These are phyloP conservation scores for Crenichthys baileyi DNA, from an alignment of 2,797 vertebrate genomes.

Conservation along the genomic window DNA sequence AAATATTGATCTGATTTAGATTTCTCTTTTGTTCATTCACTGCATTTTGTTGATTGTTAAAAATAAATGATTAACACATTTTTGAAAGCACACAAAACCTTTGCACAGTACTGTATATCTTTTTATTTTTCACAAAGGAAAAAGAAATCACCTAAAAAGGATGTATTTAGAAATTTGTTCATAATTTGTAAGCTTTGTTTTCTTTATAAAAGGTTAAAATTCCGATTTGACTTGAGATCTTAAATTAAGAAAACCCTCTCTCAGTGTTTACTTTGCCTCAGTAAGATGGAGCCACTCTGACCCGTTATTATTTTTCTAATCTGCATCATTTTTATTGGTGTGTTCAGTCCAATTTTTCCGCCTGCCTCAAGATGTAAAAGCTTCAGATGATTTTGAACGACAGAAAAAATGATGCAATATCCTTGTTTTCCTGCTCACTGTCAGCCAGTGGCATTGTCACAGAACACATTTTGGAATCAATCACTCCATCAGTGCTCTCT, in stretches of 20 bases:
- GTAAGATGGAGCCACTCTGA: constrained; percentile 29
- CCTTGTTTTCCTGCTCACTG: constrained; percentile 49
- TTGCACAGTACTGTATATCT: too few species aligned
- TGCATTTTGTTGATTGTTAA: too few species aligned
- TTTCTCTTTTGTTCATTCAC: too few species aligned
- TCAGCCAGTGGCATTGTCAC: constrained; percentile 48
- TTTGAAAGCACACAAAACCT: too few species aligned
- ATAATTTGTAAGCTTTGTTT: neutral
- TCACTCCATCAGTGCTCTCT: constrained; percentile 44
- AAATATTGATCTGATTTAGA: too few species aligned
- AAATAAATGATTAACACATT: too few species aligned
- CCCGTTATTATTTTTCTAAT: constrained; percentile 34
- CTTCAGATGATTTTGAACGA: constrained; percentile 54
- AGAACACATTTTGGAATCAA: constrained; percentile 53
- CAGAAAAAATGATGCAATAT: constrained; percentile 55
- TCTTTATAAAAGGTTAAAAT: neutral
- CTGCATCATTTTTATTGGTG: constrained; percentile 21
- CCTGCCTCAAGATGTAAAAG: constrained; percentile 40
- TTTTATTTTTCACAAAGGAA: neutral
- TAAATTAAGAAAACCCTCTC: constrained; percentile 5
- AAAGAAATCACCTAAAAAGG: neutral
- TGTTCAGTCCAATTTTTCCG: constrained; percentile 51
- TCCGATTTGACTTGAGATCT: neutral
- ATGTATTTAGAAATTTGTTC: neutral
- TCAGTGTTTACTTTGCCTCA: constrained; percentile 19